Percentiles rank a stretch among this genome's conserved stretches.
Evolutionary conservation across 2,888 invertebrate species (phyloP).

Genomic region (Prenolepis imparis): DNA sequence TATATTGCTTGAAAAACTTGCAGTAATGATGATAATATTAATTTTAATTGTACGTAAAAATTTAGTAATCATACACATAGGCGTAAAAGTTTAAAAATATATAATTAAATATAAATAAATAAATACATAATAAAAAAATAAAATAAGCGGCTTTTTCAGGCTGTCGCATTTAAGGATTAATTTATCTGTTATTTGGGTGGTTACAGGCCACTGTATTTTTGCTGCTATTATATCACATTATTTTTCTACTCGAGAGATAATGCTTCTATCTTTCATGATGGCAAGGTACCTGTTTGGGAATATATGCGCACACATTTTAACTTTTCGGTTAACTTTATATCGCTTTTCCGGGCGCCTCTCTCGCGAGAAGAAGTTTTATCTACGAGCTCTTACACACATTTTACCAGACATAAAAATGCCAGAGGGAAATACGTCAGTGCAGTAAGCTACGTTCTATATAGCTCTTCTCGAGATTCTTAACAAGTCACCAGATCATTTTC

Average conservation of each 20-base stretch:
- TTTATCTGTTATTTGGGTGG: neutral
- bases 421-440: constrained; percentile 52
- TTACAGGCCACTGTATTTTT: neutral
- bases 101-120: neutral
- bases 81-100: neutral
- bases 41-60: neutral
- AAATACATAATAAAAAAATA: neutral
- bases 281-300: constrained; percentile 35
- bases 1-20: neutral
- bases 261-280: constrained; percentile 23
- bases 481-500: constrained; percentile 53
- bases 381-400: constrained; percentile 53
- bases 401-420: constrained; percentile 58
- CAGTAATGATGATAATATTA: neutral
- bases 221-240: constrained; percentile 34
- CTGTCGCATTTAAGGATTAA: constrained; percentile 1
- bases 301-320: constrained; percentile 53
- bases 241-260: constrained; percentile 22
- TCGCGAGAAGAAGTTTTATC: constrained; percentile 61
- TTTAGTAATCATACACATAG: neutral
- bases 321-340: constrained; percentile 60
- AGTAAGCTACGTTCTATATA: constrained; percentile 18
- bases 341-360: constrained; percentile 40
- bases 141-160: too few species aligned
- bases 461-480: constrained; percentile 57